Evolutionary conservation across 2,113 vertebrate species (phyloP).

Genomic region (Coptodon rendalli): DNA sequence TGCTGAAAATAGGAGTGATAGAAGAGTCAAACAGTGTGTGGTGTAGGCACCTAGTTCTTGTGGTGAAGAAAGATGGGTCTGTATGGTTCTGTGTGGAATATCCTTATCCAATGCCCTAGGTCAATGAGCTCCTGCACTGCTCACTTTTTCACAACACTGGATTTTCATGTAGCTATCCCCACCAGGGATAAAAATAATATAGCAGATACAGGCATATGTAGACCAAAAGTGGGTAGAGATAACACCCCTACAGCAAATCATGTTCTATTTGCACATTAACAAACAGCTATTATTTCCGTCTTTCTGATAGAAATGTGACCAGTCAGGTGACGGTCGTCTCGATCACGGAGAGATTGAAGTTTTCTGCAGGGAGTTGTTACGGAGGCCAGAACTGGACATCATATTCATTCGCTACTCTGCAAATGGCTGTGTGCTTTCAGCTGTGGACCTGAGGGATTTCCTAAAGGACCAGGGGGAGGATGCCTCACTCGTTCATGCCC

Average conservation of each 20-base stretch:
- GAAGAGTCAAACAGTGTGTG: neutral
- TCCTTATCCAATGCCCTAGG: neutral
- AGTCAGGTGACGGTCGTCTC: conserved; percentile 78
- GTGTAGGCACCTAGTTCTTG: neutral
- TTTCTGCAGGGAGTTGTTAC: conserved; percentile 84
- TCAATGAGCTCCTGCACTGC: neutral
- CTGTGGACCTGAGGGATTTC: conserved; percentile 83
- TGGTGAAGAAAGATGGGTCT: neutral
- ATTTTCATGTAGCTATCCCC: neutral
- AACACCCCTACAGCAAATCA: neutral
- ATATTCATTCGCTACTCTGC: conserved; percentile 82
- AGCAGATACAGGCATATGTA: neutral
- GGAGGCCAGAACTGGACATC: conserved; percentile 84
- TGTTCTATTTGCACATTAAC: neutral
- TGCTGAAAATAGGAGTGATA: neutral
- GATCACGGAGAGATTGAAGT: conserved; percentile 86
- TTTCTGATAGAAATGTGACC: conserved; percentile 82
- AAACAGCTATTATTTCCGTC: neutral
- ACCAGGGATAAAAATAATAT: neutral
- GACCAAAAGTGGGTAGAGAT: neutral
- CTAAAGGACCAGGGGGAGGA: conserved; percentile 86
- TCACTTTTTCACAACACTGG: neutral
- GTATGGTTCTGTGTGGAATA: neutral
- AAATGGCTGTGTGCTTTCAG: conserved; percentile 79
- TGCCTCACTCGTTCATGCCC: conserved; percentile 69